Conservation (phyloP, 2,113 vertebrate genomes). For the Pao palembangensis region DNA sequence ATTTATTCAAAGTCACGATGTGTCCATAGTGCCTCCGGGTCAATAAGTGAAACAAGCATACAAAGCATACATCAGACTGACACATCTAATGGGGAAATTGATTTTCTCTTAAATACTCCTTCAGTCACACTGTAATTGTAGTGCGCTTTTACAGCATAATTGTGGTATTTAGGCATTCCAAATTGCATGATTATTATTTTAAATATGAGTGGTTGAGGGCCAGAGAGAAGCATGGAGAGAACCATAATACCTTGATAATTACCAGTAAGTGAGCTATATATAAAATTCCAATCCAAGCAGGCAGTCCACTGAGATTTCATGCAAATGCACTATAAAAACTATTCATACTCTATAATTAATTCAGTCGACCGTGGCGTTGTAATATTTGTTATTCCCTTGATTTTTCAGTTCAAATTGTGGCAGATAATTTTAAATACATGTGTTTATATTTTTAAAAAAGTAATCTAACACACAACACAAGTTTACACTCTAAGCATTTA, state of each 20-base stretch:
- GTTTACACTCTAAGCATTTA: too few species aligned
- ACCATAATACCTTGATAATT: background rate
- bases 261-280: background rate
- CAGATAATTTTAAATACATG: background rate
- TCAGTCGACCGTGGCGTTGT: background rate
- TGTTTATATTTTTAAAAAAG: too few species aligned
- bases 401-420: background rate
- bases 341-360: too few species aligned
- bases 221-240: background rate
- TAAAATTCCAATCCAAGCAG: too few species aligned
- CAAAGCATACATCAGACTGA: slow-evolving; percentile 7
- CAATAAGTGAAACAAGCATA: slow-evolving; percentile 21
- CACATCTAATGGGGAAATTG: slow-evolving; percentile 34
- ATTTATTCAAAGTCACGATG: slow-evolving; percentile 17
- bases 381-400: background rate
- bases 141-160: slow-evolving; percentile 10
- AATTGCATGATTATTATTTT: background rate
- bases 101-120: slow-evolving; percentile 36
- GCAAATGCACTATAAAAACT: too few species aligned
- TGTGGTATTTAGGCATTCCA: background rate
- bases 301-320: too few species aligned
- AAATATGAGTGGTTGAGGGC: background rate
- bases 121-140: slow-evolving; percentile 7
- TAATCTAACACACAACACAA: too few species aligned
- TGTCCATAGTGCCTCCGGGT: slow-evolving; percentile 9